Evolutionary conservation across 2,888 invertebrate genomes (phyloP).

Genomic region (Cristatella mucedo): DNA sequence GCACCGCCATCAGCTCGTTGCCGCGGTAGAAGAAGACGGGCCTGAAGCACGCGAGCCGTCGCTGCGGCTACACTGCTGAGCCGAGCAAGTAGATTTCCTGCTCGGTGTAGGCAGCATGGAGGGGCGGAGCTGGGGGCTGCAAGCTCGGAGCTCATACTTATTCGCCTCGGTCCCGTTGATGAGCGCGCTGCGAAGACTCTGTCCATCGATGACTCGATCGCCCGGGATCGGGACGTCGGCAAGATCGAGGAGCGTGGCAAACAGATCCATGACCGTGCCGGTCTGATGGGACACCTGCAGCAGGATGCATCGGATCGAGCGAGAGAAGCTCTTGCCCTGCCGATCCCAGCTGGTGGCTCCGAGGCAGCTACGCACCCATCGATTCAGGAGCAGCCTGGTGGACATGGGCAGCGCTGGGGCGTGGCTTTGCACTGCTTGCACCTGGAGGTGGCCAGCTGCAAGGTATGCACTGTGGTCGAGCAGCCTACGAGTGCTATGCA

Average conservation of each 20-base stretch:
- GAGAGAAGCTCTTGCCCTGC: no score
- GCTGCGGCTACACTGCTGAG: conserved; percentile 15
- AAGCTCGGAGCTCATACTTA: conserved; percentile 15
- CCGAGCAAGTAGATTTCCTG: background rate
- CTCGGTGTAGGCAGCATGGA: no score
- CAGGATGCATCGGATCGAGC: no score
- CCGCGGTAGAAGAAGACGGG: conserved; percentile 44
- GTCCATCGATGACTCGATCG: conserved; percentile 36
- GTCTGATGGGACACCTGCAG: conserved; percentile 33
- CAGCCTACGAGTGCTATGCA: no score
- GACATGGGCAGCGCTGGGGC: no score
- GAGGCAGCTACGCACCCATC: no score
- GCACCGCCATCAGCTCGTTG: conserved; percentile 41
- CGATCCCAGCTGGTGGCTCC: no score
- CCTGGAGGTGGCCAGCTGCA: no score
- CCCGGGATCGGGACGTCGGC: conserved; percentile 26
- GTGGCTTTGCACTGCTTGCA: no score
- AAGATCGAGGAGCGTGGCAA: conserved; percentile 31
- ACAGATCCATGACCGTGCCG: conserved; percentile 39
- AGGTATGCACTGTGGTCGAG: no score
- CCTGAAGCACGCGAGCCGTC: conserved; percentile 28
- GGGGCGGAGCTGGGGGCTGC: background rate
- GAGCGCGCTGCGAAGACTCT: conserved; percentile 24
- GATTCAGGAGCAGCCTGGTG: no score
- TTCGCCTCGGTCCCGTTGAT: conserved; percentile 16